A percentile compares a stretch with the other conserved stretches of the same genome.
Evolutionary conservation across 1,140 invertebrate genomes (phyloP).

Genomic region (Brachionus paranguensis): DNA sequence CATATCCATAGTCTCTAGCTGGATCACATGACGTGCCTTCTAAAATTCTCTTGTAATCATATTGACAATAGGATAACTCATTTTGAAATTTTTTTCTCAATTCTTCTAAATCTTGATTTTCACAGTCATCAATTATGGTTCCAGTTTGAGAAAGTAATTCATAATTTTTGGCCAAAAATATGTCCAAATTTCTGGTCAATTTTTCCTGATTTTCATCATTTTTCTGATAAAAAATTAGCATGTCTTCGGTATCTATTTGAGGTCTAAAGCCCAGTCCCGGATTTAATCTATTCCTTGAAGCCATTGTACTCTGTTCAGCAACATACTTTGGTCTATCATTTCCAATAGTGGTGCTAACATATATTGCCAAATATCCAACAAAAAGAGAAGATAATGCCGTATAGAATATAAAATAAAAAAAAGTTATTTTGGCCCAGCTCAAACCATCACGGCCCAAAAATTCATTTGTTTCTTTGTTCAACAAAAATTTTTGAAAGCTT

Average conservation of each 20-base stretch:
- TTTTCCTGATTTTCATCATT: neutral
- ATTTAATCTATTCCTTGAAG: neutral
- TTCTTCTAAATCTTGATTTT: neutral
- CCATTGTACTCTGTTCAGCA: neutral
- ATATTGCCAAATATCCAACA: neutral
- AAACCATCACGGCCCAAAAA: constrained; percentile 13
- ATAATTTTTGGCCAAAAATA: neutral
- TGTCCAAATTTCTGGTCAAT: neutral
- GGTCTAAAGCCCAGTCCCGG: constrained; percentile 31
- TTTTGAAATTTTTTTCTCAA: neutral
- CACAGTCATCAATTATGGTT: neutral
- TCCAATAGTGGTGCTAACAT: neutral
- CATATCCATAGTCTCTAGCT: neutral
- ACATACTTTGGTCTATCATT: neutral
- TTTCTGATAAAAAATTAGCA: neutral
- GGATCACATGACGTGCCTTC: neutral
- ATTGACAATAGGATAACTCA: neutral
- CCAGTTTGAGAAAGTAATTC: neutral
- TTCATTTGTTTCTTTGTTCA: constrained; percentile 10
- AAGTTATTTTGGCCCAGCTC: neutral
- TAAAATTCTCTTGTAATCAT: constrained; percentile 8
- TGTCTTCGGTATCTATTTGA: neutral
- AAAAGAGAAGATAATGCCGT: neutral
- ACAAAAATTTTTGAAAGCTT: neutral
- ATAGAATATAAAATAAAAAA: constrained; percentile 25